Evolutionary conservation across 2,888 invertebrate species (phyloP), one percentile per base, ranked within the genome.

Genomic region (Cheilosia grossa): DNA sequence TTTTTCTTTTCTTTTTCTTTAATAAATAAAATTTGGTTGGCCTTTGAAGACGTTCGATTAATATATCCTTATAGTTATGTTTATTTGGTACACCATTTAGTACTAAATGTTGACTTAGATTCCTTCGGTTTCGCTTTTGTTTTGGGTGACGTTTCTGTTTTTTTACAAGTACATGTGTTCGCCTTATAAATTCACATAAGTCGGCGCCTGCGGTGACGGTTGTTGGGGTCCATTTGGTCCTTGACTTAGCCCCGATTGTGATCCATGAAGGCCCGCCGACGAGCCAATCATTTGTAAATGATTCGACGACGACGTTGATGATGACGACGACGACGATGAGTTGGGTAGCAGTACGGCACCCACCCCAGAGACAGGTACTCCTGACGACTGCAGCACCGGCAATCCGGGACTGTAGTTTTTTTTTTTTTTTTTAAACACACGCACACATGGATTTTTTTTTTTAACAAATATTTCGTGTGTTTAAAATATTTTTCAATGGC

Each of bases 161-260:
- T 24, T 33, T 75, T 64, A 69, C 33, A 59, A 63, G 37, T 56
- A 67, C 21, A 47, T 77, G 51, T 58, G 61, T 64, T 66, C 78
- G 81, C 73, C 70, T 90, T 91, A 91, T 88, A 97, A 97, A 95
- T 97, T 97, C 93, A 97, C 97, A 94, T 97, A 97, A 90, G 97
- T 97, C 89, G 97, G 97, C 93, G 97, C 97, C 93, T 97, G 97
- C 87, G 96, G 95, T 89, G 94, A 93, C 87, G 92, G 92, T 88
- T 93, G 93, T 88, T 93, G 92, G 89, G 92, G 91, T 91, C 82
- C 82, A 21, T 80, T 77, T 24, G 77, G 78, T 67, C 79, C 77
- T 69, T 85, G 87, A 54, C 63, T 85, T 37, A 77, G 59, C 7
- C 85, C 72, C 40, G 85, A 51, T 81, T 85, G 85, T 63, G 85